Base-by-base conservation (phyloP, 92 coral and sea anemone genomes). In the Palythoa heliodiscus region DNA sequence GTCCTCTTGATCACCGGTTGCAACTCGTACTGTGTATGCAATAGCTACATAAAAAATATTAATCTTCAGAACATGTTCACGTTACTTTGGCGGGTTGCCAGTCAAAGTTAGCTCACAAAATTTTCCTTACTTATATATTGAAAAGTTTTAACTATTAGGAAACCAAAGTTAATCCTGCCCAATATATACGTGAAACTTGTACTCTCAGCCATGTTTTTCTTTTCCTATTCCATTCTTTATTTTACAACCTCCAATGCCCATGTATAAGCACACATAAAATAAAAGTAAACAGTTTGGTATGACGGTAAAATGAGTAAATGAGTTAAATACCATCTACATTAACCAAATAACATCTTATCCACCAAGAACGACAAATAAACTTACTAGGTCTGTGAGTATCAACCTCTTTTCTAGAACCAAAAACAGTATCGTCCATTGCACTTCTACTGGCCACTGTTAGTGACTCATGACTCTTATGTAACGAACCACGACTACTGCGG, bases 21-120 rank as follows among this genome's bases (percentile, higher is more conserved):
- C 95, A 69, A 91, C 99, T 70, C 99, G 96, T 38, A 96, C 91
- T 9, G 97, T 96, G 83, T 94, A 96, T 11, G 98, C 90, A 71
- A 96, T 96, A 23, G 88, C 98, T 96, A 57, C 61, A 81, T 16
- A 22, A 11, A 20, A 17, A 53, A 68, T 35, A 43, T 13, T 6
- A 13, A 11, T 12, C 24, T 14, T 52, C 4, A 5, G 7, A 5
- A 25, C 35, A 4, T 69, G 10, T 43, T 25, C 43, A 69, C 64
- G 29, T 37, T 29, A 1, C 11, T 25, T n/a, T 3, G 24, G 40
- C 73, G 24, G 11, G 40, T 2, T 13, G 17, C 15, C 73, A 25
- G 47, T 29, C 16, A 7, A 5, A 16, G 69, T 9, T 63, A 63
- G 25, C 25, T 17, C 69, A 3, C n/a, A 63, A 17, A 63, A 23